phyloP scores from a whole-genome alignment of 2,113 vertebrate species.

The Hemibagrus wyckioides region DNA sequence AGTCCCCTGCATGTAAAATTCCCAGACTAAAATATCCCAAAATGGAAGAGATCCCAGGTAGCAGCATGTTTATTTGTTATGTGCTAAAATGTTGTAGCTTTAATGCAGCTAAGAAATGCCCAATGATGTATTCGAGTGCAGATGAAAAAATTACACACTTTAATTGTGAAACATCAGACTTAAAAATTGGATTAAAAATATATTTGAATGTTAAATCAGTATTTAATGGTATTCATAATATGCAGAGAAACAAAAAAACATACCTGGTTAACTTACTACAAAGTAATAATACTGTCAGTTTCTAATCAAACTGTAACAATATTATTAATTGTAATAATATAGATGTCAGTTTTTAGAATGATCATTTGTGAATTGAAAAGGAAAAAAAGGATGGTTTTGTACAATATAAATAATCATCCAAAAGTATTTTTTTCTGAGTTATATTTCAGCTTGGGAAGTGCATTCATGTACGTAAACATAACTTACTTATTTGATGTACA shows the following conservation, averaged over 20 bases:
- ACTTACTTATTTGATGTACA: slow-evolving; percentile 93
- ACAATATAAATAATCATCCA: background rate
- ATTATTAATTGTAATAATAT: background rate
- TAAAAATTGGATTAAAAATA: background rate
- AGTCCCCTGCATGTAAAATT: background rate
- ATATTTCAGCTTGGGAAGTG: background rate
- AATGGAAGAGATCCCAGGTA: background rate
- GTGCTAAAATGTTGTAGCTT: background rate
- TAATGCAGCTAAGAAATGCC: background rate
- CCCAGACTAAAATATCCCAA: background rate
- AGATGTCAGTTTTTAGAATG: background rate
- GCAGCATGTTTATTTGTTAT: background rate
- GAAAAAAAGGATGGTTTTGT: background rate
- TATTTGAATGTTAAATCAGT: background rate
- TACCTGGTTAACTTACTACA: background rate
- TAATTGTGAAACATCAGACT: background rate
- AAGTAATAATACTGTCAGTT: background rate
- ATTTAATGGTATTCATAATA: background rate
- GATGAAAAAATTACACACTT: background rate
- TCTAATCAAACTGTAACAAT: background rate
- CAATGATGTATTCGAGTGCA: background rate
- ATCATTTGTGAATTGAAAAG: background rate
- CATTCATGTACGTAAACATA: no score
- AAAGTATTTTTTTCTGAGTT: background rate
- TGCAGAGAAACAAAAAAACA: background rate